phyloP scores from a whole-genome alignment of 1,140 invertebrate genomes.

The Hermetia illucens region DNA sequence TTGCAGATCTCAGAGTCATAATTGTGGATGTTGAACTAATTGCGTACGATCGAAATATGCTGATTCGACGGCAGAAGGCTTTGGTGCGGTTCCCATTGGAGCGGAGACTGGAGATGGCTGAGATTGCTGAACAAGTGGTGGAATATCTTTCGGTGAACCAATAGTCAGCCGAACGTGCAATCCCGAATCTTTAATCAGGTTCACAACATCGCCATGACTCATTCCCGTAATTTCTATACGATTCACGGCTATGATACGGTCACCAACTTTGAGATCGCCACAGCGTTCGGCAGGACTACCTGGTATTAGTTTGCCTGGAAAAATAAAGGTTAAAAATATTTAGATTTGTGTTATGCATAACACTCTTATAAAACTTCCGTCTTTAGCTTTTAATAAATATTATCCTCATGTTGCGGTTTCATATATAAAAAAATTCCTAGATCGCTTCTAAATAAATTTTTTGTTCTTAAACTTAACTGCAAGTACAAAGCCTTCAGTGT shows the following conservation, averaged over 20 bases:
- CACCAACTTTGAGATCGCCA: conserved; percentile 78
- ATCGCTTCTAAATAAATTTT: too few species aligned
- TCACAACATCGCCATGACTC: conserved; percentile 93
- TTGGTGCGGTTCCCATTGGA: conserved; percentile 9
- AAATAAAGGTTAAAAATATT: conserved; percentile 1
- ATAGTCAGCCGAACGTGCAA: conserved; percentile 82
- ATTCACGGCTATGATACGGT: conserved; percentile 94
- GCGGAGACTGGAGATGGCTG: conserved; percentile 12
- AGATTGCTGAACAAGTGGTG: conserved; percentile 6
- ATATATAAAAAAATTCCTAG: too few species aligned
- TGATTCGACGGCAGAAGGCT: conserved; percentile 14
- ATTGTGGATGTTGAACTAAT: conserved; percentile 12
- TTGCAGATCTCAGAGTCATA: conserved; percentile 30
- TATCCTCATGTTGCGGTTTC: too few species aligned
- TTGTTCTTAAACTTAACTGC: too few species aligned
- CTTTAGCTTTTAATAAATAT: too few species aligned
- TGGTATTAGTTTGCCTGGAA: conserved; percentile 76
- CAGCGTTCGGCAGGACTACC: conserved; percentile 90
- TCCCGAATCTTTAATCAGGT: conserved; percentile 86
- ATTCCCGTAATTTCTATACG: conserved; percentile 80
- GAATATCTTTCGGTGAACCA: conserved; percentile 45
- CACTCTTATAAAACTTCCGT: too few species aligned
- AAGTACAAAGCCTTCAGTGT: too few species aligned
- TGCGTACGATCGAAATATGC: neutral
- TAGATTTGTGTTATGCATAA: too few species aligned